Base-by-base conservation (phyloP, 2,113 vertebrate genomes). In the Bos indicus region DNA sequence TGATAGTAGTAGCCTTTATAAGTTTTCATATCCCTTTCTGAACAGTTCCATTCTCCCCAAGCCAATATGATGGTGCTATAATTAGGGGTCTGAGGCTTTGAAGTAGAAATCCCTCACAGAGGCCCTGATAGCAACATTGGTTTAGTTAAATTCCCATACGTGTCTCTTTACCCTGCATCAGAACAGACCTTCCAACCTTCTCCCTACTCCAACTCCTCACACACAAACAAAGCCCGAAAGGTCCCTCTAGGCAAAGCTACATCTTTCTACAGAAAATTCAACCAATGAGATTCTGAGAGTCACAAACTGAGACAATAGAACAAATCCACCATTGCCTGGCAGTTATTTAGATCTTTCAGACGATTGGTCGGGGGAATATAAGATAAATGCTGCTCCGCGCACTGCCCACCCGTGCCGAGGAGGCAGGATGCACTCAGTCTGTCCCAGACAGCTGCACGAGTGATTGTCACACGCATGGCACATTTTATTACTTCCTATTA, bases 381-480 rank as follows among this genome's bases (percentile, higher is more conserved):
- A 59, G 28, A 62, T 4, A 59, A 60, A 15, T 11, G 15, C 19
- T 67, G 17, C 48, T 40, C 48, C 4, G 17, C 7, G 28, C 51
- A 0, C 25, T 56, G 46, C 56, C 43, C 14, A 40, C 28, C 25
- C 43, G 16, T 13, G 30, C 10, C 13, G 2, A 21, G 26, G 56
- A 36, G 13, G 9, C 21, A 60, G 83, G 9, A 10, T 6, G 19
- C 13, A 10, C 46, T 52, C 59, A 30, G 43, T 64, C 83, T 67
- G 46, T 3, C 33, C 30, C 30, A 9, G 25, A 15, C 14, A 60
- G 23, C 52, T 59, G 54, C 40, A 17, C 14, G 36, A 23, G 43
- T 17, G 59, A 64, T 6, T n/a, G 2, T 28, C 33, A 30, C 28
- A 23, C 1, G 7, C 16, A 1, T 1, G 30, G 7, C 7, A 9